Evolutionary conservation across 1,140 invertebrate species (phyloP), one percentile per base, ranked within the genome.

Genomic region (Drosophila santomea): DNA sequence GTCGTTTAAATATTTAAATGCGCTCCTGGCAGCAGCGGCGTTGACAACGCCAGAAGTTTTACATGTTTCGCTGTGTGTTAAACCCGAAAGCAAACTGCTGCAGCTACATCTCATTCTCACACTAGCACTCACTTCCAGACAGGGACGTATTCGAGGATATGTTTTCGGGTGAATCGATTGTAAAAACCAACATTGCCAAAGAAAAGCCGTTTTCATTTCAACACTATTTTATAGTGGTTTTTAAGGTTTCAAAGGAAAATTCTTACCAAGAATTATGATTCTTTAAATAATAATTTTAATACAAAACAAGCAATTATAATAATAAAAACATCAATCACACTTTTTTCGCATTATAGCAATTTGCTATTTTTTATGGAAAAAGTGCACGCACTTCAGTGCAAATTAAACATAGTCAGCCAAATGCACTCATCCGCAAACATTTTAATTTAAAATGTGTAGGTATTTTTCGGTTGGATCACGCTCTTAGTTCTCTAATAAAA

Each of bases 1-100:
- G 75, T 83, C 84, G 78, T 78, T 86, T 86, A 83, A 88, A 88
- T 86, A 88, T 86, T 86, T 86, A 86, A 86, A 86, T 86, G 77
- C 72, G 71, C 75, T 78, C 41, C 75, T 84, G 80, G 83, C 74
- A 82, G 82, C 82, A 88, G 57, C 82, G 55, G 79, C 74, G 74
- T 25, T 77, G 58, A 78, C 82, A 88, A 60, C 74, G 60, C 51
- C 62, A 69, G 56, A 86, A 86, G 78, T 86, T 86, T 86, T 79
- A 68, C 82, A 86, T 86, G 82, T 86, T 86, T 76, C 82, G 66
- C 64, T 86, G 83, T 79, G 83, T 85, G 83, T 88, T 82, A 82
- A 78, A 76, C 69, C 83, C 68, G 58, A 86, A 88, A 82, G 74
- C 82, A 83, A 88, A 82, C 83, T 86, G 82, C 84, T 88, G 76